These are phyloP conservation scores for Parotia lawesii DNA, from an alignment of 2,113 vertebrate species.

Conservation along the genomic window DNA sequence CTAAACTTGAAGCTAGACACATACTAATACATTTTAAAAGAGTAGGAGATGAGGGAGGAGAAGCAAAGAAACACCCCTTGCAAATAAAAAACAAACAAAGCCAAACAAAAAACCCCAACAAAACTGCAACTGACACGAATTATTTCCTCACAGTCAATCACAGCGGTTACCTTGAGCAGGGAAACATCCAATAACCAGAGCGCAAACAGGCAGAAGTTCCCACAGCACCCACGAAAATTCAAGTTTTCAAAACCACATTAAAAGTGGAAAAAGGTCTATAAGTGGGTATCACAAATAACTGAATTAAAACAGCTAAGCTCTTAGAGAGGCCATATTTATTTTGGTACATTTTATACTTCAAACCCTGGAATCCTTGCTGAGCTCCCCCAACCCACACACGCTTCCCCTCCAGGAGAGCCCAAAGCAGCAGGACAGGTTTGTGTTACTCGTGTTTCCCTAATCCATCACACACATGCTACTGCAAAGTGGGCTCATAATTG, in stretches of 20 bases:
- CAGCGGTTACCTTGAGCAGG: background rate
- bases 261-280: rapidly evolving
- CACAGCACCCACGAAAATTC: background rate
- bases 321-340: background rate
- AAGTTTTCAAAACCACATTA: background rate
- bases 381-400: background rate
- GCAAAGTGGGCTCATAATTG: background rate
- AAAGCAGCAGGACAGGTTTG: background rate
- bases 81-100: background rate
- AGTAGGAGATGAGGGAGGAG: background rate
- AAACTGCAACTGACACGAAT: background rate
- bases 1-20: background rate
- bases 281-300: rapidly evolving
- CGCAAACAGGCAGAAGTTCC: background rate
- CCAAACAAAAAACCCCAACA: background rate
- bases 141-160: background rate
- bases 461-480: background rate
- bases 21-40: background rate
- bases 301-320: background rate
- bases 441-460: background rate
- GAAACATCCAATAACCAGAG: background rate
- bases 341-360: background rate
- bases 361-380: rapidly evolving
- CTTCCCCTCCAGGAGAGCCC: background rate
- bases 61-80: background rate